Percentiles rank a stretch among this genome's conserved stretches.
phyloP scores from a whole-genome alignment of 2,113 vertebrate genomes.

The Semnopithecus entellus region DNA sequence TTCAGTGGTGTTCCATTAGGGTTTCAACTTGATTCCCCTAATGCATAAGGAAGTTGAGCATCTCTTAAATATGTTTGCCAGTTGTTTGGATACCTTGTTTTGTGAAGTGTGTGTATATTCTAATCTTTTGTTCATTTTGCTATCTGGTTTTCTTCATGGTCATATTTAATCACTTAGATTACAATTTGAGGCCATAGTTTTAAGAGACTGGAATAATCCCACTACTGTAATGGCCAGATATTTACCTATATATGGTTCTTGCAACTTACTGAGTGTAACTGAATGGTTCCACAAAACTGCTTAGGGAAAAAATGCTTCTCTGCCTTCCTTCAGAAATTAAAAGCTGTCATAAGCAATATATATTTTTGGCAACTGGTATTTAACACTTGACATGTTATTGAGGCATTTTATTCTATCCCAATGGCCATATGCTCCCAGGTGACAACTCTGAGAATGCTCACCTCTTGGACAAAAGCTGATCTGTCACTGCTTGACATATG shows the following conservation, averaged over 20 bases:
- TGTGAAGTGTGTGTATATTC: background rate
- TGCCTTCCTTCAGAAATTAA: background rate
- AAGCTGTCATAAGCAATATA: conserved; percentile 38
- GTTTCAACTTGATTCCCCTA: background rate
- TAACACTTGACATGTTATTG: conserved; percentile 61
- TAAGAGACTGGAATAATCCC: background rate
- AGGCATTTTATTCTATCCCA: conserved; percentile 40
- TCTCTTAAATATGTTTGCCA: background rate
- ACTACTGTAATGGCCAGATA: background rate
- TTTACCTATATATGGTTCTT: background rate
- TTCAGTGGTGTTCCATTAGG: background rate
- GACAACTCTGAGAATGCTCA: conserved; percentile 25
- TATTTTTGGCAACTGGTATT: conserved; percentile 64
- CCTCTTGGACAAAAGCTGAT: conserved; percentile 39
- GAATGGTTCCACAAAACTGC: background rate
- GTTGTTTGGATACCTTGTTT: background rate
- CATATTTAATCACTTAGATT: background rate
- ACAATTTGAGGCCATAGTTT: background rate
- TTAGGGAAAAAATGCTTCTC: background rate
- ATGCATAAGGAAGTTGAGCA: background rate
- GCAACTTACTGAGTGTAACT: background rate
- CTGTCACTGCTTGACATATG: conserved; percentile 64
- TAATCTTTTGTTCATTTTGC: background rate
- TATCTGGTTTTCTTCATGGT: background rate
- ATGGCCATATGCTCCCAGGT: conserved; percentile 64